Base-by-base conservation (phyloP, 2,113 vertebrate species). In the Odontophorus gujanensis region DNA sequence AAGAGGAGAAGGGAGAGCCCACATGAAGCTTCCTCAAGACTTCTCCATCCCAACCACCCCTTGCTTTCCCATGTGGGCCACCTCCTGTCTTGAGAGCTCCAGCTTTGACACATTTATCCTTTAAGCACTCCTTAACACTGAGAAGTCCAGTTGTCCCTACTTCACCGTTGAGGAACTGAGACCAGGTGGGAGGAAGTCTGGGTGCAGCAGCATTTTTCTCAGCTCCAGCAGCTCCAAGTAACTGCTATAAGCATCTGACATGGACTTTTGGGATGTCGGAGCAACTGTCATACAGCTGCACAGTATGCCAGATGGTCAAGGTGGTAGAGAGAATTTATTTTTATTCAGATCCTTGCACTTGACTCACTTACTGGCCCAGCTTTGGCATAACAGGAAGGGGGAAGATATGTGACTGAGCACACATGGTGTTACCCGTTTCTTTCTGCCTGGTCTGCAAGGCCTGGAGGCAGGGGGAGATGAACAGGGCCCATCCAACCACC, bases 331-430 rank as follows among this genome's bases (percentile, higher is more conserved):
- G 81, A 72, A 85, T n/a, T 59, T 95, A 90, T 93, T 94, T 95
- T 94, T 94, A 81, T 93, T 90, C 95, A 78, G 51, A 84, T 88
- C 88, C 82, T 92, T 65, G 65, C 93, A 90, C 65, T 96, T 96
- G 95, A 96, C 85, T 96, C 95, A 96, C 51, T 76, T 92, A 96
- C 96, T 88, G 80, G 95, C 73, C 77, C 87, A 57, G 47, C 20
- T 53, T 81, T 90, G 85, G 93, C 92, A 72, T 67, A 96, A 96
- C 92, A 96, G 96, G 93, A 96, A 96, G 90, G 82, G 90, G 95
- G 88, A 80, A 90, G 79, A 96, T 85, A 96, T 74, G 85, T 87
- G 93, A 95, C 85, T 81, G 55, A 95, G 66, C 1, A 0, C 47
- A 48, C 0, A 0, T 47, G 55, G 73, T 2, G 55, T 93, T 94